These are phyloP conservation scores for Falco peregrinus DNA, from an alignment of 2,797 vertebrate genomes.

Conservation along the genomic window DNA sequence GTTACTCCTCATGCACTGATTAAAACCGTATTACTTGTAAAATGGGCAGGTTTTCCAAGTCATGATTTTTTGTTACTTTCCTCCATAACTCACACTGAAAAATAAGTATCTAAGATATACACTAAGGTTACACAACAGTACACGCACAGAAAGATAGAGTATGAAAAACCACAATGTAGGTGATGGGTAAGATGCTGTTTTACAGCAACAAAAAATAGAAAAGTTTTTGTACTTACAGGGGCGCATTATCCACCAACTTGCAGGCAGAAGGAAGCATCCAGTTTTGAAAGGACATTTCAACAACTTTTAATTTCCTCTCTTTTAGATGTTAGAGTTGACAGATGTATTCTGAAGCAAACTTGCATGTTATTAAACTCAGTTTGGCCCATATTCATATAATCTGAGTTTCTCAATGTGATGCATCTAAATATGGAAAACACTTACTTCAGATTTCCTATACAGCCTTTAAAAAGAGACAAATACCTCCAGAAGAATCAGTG, in stretches of 20 bases:
- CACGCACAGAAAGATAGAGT: neutral
- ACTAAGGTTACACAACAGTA: neutral
- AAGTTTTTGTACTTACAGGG: accelerated
- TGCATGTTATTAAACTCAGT: neutral
- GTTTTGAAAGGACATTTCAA: neutral
- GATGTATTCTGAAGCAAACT: neutral
- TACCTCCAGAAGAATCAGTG: neutral
- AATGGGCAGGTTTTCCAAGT: neutral
- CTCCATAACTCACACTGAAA: neutral
- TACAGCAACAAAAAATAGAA: neutral
- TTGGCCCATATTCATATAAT: neutral
- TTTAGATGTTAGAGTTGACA: neutral
- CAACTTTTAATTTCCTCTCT: conserved; percentile 30
- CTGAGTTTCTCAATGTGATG: neutral
- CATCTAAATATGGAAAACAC: neutral
- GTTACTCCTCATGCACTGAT: neutral
- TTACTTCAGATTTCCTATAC: neutral
- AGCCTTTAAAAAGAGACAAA: neutral
- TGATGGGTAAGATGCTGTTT: neutral
- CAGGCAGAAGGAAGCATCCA: neutral
- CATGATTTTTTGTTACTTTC: neutral
- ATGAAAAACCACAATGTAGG: neutral
- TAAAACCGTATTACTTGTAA: neutral
- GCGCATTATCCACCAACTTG: neutral
- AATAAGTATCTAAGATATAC: neutral